Conservation (phyloP, 2,888 invertebrate genomes). For the Neoitamus cyanurus region DNA sequence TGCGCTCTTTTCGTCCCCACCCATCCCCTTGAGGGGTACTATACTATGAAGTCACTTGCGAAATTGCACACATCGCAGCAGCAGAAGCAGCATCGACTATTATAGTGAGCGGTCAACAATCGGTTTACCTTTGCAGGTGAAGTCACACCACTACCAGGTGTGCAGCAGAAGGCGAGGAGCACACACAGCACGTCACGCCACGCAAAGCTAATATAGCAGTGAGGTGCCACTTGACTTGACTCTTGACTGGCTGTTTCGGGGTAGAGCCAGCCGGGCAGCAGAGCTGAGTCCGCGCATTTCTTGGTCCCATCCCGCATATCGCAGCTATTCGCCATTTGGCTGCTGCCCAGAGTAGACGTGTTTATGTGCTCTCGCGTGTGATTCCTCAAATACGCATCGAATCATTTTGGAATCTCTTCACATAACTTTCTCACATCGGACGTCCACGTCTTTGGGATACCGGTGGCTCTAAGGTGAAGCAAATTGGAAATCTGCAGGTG, state of each 20-base stretch:
- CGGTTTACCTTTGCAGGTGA: not conserved
- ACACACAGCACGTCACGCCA: not conserved
- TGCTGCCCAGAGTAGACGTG: slow-evolving; percentile 34
- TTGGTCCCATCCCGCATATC: not conserved
- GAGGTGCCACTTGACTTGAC: not conserved
- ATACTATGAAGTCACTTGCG: not conserved
- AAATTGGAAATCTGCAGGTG: not conserved
- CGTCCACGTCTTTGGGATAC: not conserved
- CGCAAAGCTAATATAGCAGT: not conserved
- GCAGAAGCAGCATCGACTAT: not conserved
- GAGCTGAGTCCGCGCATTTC: not conserved
- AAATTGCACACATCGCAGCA: not conserved
- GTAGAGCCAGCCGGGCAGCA: not conserved
- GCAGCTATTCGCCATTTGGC: slow-evolving; percentile 21
- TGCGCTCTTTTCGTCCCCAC: not conserved
- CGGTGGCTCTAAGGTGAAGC: not conserved
- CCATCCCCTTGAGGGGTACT: not conserved
- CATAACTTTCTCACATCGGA: not conserved
- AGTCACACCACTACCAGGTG: not conserved
- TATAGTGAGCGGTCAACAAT: not conserved
- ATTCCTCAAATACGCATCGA: not conserved
- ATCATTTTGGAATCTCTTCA: not conserved
- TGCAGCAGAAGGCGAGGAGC: not conserved
- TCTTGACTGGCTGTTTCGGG: not conserved
- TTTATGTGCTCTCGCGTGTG: not conserved